These are phyloP conservation scores for Lytechinus variegatus DNA, from an alignment of 35 echinoderm and acorn worm species.

Conservation along the genomic window DNA sequence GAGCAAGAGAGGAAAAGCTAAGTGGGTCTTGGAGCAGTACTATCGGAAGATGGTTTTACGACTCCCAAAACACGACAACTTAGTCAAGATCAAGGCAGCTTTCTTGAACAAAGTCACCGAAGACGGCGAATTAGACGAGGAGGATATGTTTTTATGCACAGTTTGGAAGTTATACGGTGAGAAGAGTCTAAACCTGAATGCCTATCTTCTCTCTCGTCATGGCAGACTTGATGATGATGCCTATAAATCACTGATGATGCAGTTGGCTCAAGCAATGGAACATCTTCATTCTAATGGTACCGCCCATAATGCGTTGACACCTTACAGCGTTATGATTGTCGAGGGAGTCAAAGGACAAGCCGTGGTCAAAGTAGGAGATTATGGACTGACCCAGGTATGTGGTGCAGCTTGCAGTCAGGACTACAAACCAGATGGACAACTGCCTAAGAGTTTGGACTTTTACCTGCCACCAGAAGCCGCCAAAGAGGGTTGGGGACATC, in stretches of 20 bases:
- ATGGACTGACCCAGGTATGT: constrained; percentile 82
- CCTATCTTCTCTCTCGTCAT: constrained; percentile 75
- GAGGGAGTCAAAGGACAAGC: constrained; percentile 64
- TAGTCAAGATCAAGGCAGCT: constrained; percentile 73
- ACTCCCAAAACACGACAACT: constrained; percentile 76
- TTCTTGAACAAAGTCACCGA: constrained; percentile 64
- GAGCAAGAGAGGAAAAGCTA: constrained; percentile 54
- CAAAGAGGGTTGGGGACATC: constrained; percentile 66
- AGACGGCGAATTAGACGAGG: neutral
- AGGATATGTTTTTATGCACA: constrained; percentile 65
- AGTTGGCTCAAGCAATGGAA: constrained; percentile 67
- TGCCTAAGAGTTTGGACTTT: constrained; percentile 62
- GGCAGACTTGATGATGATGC: constrained; percentile 58
- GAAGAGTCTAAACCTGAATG: constrained; percentile 86
- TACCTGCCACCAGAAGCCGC: constrained; percentile 78
- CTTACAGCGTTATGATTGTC: constrained; percentile 74
- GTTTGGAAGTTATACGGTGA: constrained; percentile 67
- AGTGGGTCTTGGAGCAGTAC: constrained; percentile 57
- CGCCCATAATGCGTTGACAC: constrained; percentile 83
- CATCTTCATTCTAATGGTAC: constrained; percentile 73
- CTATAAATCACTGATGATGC: constrained; percentile 78
- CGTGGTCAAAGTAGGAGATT: constrained; percentile 85
- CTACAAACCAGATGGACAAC: constrained; percentile 64
- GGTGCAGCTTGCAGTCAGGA: constrained; percentile 68
- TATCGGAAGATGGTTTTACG: constrained; percentile 53